Conservation (phyloP, 2,888 invertebrate genomes). For the Ophion ventricosus region DNA sequence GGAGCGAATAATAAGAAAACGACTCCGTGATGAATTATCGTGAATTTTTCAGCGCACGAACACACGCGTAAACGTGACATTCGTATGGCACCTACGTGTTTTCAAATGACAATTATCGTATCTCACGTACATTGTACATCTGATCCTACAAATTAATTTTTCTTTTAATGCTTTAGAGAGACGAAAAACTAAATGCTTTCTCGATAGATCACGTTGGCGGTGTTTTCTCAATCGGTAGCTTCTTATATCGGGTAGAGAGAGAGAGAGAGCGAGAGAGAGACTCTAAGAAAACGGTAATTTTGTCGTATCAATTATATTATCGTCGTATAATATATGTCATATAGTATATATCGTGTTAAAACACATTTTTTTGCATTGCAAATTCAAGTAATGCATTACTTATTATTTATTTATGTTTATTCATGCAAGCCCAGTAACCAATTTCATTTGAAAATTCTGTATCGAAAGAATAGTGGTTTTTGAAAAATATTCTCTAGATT, state of each 20-base stretch:
- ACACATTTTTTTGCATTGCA: too few relatives aligned
- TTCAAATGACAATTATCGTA: conserved; percentile 34
- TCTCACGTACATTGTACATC: conserved; percentile 33
- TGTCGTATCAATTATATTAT: too few relatives aligned
- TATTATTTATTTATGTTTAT: too few relatives aligned
- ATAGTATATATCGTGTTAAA: too few relatives aligned
- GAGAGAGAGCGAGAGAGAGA: too few relatives aligned
- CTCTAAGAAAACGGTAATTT: too few relatives aligned
- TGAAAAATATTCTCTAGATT: not conserved
- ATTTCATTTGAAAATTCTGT: not conserved
- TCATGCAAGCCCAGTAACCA: not conserved
- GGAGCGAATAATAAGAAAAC: conserved; percentile 36
- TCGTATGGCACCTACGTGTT: conserved; percentile 59
- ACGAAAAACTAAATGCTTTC: not conserved
- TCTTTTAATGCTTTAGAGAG: not conserved
- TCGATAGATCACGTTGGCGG: not conserved
- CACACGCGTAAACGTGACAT: conserved; percentile 29
- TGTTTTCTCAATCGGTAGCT: too few relatives aligned
- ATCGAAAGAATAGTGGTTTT: not conserved
- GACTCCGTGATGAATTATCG: conserved; percentile 11
- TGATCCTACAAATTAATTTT: conserved; percentile 18
- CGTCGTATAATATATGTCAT: too few relatives aligned
- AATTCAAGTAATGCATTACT: too few relatives aligned
- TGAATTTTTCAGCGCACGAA: conserved; percentile 37
- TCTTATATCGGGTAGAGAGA: too few relatives aligned